Evolutionary conservation across 1,140 invertebrate species (phyloP).

Genomic region (Papilio xuthus): DNA sequence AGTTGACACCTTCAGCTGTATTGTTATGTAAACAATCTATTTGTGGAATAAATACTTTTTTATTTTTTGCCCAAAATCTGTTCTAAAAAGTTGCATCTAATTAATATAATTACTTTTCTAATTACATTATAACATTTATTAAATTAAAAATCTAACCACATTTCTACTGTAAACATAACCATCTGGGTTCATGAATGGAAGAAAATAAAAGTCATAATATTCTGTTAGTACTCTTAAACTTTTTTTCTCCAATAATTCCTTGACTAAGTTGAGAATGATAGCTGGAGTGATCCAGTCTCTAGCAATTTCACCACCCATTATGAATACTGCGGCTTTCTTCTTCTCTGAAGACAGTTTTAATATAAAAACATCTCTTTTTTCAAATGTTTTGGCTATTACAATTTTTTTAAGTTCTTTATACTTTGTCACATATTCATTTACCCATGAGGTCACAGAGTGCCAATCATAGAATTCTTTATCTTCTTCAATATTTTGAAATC

Average conservation of each 20-base stretch:
- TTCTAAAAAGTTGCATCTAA: slow-evolving; percentile 51
- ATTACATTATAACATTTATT: background rate
- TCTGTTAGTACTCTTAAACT: slow-evolving; percentile 46
- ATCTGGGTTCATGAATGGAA: slow-evolving; percentile 71
- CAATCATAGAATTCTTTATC: slow-evolving; percentile 48
- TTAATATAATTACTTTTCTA: background rate
- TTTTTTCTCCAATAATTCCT: slow-evolving; percentile 49
- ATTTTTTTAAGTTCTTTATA: slow-evolving; percentile 52
- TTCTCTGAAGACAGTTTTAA: slow-evolving; percentile 56
- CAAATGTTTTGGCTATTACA: slow-evolving; percentile 62
- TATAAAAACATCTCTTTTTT: slow-evolving; percentile 62
- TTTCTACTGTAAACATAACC: slow-evolving; percentile 61
- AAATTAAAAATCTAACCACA: slow-evolving; percentile 43
- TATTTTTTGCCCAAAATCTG: slow-evolving; percentile 68
- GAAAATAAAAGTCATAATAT: slow-evolving; percentile 63
- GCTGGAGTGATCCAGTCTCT: slow-evolving; percentile 68
- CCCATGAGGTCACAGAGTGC: slow-evolving; percentile 54
- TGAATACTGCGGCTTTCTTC: slow-evolving; percentile 59
- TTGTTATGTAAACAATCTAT: slow-evolving; percentile 47
- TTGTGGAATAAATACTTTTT: slow-evolving; percentile 53
- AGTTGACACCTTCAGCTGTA: slow-evolving; percentile 58
- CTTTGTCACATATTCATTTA: slow-evolving; percentile 43
- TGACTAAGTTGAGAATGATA: slow-evolving; percentile 58
- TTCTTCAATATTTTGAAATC: background rate
- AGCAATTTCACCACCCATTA: slow-evolving; percentile 68